Percentiles rank a stretch among this genome's conserved stretches.
These are phyloP conservation scores for Ifrita kowaldi DNA, from an alignment of 2,113 vertebrate species.

Conservation along the genomic window DNA sequence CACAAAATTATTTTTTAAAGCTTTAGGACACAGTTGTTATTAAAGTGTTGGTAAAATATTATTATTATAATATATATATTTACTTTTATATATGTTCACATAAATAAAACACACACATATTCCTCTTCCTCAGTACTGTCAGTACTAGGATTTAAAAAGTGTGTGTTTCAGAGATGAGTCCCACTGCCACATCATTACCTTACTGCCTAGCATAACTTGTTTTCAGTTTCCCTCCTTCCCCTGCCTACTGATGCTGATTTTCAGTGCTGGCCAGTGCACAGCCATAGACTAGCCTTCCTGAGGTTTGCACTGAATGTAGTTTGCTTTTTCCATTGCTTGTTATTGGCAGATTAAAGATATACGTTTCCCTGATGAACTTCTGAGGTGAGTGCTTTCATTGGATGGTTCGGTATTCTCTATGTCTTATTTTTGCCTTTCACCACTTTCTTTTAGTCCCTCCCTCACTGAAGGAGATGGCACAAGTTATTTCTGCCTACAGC, in stretches of 20 bases:
- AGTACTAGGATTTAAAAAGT: background rate
- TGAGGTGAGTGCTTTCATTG: background rate
- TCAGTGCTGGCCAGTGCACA: background rate
- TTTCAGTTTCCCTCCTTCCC: background rate
- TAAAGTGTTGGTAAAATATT: background rate
- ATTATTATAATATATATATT: background rate
- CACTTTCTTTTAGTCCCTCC: background rate
- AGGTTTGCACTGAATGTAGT: background rate
- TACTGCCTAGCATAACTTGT: background rate
- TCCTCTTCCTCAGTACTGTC: background rate
- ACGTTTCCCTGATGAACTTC: background rate
- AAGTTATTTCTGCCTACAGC: background rate
- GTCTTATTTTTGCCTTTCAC: background rate
- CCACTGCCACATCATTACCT: background rate
- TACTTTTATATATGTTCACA: background rate
- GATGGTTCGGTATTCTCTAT: background rate
- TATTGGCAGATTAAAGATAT: background rate
- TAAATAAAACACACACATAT: background rate
- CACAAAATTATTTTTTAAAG: background rate
- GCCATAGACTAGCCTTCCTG: background rate
- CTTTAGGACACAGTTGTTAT: background rate
- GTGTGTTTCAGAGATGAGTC: background rate
- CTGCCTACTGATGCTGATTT: background rate
- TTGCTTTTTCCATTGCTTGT: background rate
- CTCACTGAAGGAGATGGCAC: background rate